phyloP scores from a whole-genome alignment of 1,140 invertebrate species.

The Aphidius ervi region DNA sequence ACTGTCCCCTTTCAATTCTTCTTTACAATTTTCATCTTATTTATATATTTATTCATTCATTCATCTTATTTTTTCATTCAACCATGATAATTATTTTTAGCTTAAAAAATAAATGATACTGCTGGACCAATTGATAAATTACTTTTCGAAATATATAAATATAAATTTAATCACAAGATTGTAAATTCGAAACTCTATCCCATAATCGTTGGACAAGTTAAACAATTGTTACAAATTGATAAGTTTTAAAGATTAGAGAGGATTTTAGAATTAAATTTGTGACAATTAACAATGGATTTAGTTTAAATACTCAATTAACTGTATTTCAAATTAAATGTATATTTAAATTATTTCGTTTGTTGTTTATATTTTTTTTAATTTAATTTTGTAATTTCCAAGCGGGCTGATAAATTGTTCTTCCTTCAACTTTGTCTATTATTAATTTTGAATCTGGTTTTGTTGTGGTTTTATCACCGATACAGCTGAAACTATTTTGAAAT shows the following conservation, averaged over 20 bases:
- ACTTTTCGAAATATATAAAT: not conserved
- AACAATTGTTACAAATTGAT: conserved; percentile 9
- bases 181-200: conserved; percentile 7
- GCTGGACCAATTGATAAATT: too few relatives aligned
- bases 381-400: not conserved
- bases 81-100: not conserved
- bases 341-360: too few relatives aligned
- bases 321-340: too few relatives aligned
- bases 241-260: not conserved
- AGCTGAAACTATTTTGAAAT: conserved; percentile 10
- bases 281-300: not conserved
- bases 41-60: conserved; percentile 11
- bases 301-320: not conserved
- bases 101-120: too few relatives aligned
- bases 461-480: conserved; percentile 6
- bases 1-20: not conserved
- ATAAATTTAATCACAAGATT: not conserved
- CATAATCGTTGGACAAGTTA: conserved; percentile 17
- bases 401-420: conserved; percentile 1
- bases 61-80: too few relatives aligned
- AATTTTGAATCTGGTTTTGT: conserved; percentile 12
- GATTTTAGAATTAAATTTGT: not conserved
- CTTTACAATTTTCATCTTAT: not conserved
- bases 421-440: conserved; percentile 8
- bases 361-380: too few relatives aligned